These are phyloP conservation scores for Paramormyrops kingsleyae DNA, from an alignment of 2,113 vertebrate genomes.

Conservation along the genomic window DNA sequence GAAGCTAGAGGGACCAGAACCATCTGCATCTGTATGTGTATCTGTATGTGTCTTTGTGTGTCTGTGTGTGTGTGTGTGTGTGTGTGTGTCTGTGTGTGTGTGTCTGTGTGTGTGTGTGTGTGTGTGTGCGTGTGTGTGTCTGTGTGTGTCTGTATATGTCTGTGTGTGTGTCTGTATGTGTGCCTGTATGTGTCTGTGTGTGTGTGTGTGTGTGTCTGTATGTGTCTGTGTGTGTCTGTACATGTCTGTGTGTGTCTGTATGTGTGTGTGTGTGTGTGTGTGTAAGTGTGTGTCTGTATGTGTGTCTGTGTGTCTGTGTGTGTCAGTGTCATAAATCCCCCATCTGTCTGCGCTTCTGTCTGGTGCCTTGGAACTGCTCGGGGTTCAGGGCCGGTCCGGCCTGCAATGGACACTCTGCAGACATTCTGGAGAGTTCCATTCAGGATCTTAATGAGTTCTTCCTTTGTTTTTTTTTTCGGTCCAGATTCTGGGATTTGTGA, in stretches of 20 bases:
- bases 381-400: neutral
- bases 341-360: constrained; percentile 2
- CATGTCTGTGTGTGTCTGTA: neutral
- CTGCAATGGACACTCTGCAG: constrained; percentile 31
- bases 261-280: neutral
- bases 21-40: neutral
- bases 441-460: constrained; percentile 36
- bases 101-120: neutral
- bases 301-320: neutral
- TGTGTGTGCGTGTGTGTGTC: neutral
- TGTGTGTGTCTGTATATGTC: neutral
- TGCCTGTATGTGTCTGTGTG: neutral
- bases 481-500: constrained; percentile 23
- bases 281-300: neutral
- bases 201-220: neutral
- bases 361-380: neutral
- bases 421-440: constrained; percentile 39
- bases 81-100: neutral
- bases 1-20: neutral
- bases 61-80: neutral
- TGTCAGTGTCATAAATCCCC: neutral
- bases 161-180: neutral
- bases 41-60: neutral
- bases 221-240: neutral
- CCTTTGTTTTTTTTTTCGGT: constrained; percentile 25